A percentile compares a stretch with the other conserved stretches of the same genome.
Conservation (phyloP, 2,888 invertebrate species). For the Lycocerus yunnanus region DNA sequence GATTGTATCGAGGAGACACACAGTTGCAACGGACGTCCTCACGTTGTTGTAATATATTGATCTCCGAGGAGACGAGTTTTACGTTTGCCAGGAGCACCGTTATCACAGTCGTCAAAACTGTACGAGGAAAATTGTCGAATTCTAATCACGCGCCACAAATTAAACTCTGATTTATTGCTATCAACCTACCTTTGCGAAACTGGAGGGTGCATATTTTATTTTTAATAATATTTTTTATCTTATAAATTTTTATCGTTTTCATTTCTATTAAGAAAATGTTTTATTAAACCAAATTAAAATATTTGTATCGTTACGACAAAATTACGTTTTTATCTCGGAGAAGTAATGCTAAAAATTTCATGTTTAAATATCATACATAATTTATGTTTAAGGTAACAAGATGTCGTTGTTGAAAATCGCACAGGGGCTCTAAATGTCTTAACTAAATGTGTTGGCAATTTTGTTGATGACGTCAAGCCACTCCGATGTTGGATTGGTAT, state of each 20-base stretch:
- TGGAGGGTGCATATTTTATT: conserved; percentile 46
- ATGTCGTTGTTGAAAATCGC: conserved; percentile 22
- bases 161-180: conserved; percentile 51
- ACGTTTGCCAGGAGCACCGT: conserved; percentile 28
- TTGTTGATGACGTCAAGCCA: conserved; percentile 38
- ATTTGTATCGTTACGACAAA: background rate
- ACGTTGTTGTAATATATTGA: conserved; percentile 31
- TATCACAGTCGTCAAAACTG: conserved; percentile 38
- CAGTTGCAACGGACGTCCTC: conserved; percentile 31
- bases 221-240: background rate
- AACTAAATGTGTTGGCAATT: conserved; percentile 38
- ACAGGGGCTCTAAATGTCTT: conserved; percentile 30
- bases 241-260: background rate
- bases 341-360: background rate
- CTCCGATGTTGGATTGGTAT: conserved; percentile 38
- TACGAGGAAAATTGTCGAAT: conserved; percentile 44
- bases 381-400: conserved; percentile 37
- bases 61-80: conserved; percentile 26
- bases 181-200: conserved; percentile 38
- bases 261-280: background rate
- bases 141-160: conserved; percentile 48
- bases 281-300: background rate
- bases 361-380: conserved; percentile 34
- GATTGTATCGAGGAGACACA: conserved; percentile 21
- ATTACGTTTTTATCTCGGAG: background rate